Base-by-base conservation (phyloP, 1,140 invertebrate species). In the Telenomus remus region DNA sequence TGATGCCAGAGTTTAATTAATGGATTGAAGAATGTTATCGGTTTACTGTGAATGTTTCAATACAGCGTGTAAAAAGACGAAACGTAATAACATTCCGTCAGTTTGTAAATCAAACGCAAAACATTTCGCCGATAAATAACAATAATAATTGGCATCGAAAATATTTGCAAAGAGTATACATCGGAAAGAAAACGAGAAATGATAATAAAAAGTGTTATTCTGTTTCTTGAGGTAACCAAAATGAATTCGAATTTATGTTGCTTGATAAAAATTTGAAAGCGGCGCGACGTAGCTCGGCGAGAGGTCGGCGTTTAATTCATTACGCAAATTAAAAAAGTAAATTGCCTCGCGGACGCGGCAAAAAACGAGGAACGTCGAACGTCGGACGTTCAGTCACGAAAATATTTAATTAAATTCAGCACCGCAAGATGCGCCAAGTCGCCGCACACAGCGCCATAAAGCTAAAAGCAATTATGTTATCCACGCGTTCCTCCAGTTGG, bases 351-450 rank as follows among this genome's bases (percentile, higher is more conserved):
- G 80, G 82, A 79, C 78, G 78, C 72, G 46, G 61, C 57, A 66
- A 66, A 74, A 80, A 81, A 80, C 76, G 78, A 76, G 57, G 73
- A 78, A 72, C 79, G 73, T 79, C 81, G 78, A 80, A 81, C 81
- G 61, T 66, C 70, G 79, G 79, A 84, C 82, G 80, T 83, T 84
- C 78, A 79, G 79, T 80, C 81, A 82, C 81, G 80, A 85, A 85
- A 85, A 85, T 85, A 85, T 85, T 85, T 85, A 85, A 85, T 85
- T 85, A 85, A 85, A 85, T 85, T 85, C 81, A 84, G 80, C 74
- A 85, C 84, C 83, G 80, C 84, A 85, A 85, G 82, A 85, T 81
- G 83, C 81, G 82, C 80, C 80, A 80, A 82, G 81, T 84, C 80
- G 76, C 71, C 68, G 63, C 64, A 56, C 60, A 78, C 71, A 73